phyloP scores from a whole-genome alignment of 2,797 vertebrate genomes.

The Mycteria americana region DNA sequence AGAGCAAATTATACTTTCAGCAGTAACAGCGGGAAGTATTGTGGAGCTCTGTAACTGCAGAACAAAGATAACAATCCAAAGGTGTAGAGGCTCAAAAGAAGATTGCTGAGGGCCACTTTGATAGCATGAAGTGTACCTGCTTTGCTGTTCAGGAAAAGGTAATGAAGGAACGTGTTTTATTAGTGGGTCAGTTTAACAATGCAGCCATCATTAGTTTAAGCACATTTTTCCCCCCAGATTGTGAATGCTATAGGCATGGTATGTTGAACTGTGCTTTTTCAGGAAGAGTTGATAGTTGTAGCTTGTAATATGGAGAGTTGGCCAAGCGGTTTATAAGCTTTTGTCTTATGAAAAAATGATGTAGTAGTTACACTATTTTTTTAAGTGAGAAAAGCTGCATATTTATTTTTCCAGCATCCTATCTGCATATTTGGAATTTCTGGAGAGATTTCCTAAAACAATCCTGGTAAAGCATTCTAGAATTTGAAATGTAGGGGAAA shows the following conservation, averaged over 20 bases:
- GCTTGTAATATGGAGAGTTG: background rate
- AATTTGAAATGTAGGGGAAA: background rate
- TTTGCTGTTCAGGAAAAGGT: background rate
- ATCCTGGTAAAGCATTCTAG: background rate
- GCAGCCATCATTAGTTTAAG: background rate
- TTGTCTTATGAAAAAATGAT: background rate
- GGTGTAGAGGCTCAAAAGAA: background rate
- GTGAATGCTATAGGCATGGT: background rate
- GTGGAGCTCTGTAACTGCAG: background rate
- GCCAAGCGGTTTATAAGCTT: background rate
- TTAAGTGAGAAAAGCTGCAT: background rate
- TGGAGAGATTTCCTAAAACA: background rate
- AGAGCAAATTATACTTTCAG: conserved; percentile 45
- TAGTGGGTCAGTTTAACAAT: background rate
- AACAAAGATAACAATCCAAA: background rate
- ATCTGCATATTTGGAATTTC: background rate
- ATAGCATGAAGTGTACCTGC: background rate
- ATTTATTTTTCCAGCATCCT: background rate
- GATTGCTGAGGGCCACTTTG: background rate
- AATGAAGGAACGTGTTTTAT: conserved; percentile 15
- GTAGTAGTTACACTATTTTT: background rate
- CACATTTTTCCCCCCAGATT: accelerated
- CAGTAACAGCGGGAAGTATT: background rate
- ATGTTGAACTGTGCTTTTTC: background rate
- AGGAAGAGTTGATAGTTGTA: background rate